Conservation (phyloP, 2,113 vertebrate genomes). For the Saccopteryx leptura region DNA sequence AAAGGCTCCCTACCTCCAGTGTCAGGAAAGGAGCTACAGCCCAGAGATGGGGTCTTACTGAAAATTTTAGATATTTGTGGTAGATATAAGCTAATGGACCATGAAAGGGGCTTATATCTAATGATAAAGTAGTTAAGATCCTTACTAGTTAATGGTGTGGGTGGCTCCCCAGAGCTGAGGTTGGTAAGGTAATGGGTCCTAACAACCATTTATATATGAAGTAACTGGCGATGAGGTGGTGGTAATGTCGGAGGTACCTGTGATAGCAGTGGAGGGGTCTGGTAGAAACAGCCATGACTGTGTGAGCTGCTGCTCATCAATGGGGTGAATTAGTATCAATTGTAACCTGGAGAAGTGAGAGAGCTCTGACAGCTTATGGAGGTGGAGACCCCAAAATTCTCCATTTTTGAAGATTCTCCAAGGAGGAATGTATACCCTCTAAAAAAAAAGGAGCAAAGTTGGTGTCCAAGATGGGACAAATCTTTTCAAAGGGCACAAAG, state of each 20-base stretch:
- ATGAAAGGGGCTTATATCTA: neutral
- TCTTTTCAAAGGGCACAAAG: neutral
- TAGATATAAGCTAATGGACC: neutral
- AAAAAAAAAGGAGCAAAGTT: neutral
- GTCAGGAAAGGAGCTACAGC: neutral
- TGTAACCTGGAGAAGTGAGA: neutral
- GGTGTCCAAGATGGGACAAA: neutral
- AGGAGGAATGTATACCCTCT: neutral
- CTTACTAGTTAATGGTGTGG: neutral
- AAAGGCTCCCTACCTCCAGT: neutral
- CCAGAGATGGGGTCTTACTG: neutral
- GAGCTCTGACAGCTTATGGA: neutral
- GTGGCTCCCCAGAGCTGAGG: neutral
- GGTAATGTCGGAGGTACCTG: neutral
- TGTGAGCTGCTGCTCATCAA: neutral
- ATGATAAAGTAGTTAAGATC: neutral
- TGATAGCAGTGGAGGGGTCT: neutral
- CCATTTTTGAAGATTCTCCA: neutral
- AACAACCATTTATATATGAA: neutral
- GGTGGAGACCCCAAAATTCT: neutral
- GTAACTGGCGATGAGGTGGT: too few relatives aligned
- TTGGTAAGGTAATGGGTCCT: neutral
- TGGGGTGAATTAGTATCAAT: accelerated
- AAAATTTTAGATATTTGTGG: neutral
- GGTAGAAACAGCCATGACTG: accelerated